These are phyloP conservation scores for Ormia ochracea DNA, from an alignment of 2,888 invertebrate genomes.

Conservation along the genomic window DNA sequence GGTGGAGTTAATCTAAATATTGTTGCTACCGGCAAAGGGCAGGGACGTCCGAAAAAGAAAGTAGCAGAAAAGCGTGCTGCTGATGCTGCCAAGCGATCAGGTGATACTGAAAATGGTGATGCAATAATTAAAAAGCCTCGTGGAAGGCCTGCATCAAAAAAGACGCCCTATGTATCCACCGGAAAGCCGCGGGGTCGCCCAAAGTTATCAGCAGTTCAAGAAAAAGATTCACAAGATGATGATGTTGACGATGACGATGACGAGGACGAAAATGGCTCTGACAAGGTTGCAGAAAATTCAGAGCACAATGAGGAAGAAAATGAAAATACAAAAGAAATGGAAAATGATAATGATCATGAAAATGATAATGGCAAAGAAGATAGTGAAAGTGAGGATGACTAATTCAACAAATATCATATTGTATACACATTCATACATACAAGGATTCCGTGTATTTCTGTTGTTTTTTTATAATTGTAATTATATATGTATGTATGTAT, in stretches of 20 bases:
- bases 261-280: background rate
- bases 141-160: constrained; percentile 64
- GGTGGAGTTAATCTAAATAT: constrained; percentile 70
- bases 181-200: constrained; percentile 71
- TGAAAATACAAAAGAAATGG: constrained; percentile 16
- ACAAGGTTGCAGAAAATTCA: constrained; percentile 33
- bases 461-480: too few species aligned
- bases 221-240: constrained; percentile 41
- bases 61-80: constrained; percentile 9
- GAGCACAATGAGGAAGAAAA: constrained; percentile 37
- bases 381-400: constrained; percentile 22
- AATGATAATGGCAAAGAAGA: constrained; percentile 21
- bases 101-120: constrained; percentile 40
- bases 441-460: too few species aligned
- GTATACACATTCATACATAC: too few species aligned
- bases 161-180: constrained; percentile 59
- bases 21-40: constrained; percentile 68
- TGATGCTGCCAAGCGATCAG: constrained; percentile 5
- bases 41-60: constrained; percentile 69
- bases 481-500: too few species aligned
- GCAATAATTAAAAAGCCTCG: constrained; percentile 56
- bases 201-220: constrained; percentile 56
- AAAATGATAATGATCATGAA: constrained; percentile 37
- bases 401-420: background rate
- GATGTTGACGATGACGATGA: constrained; percentile 31